phyloP scores from a whole-genome alignment of 2,113 vertebrate genomes.

The Petroica traversi region DNA sequence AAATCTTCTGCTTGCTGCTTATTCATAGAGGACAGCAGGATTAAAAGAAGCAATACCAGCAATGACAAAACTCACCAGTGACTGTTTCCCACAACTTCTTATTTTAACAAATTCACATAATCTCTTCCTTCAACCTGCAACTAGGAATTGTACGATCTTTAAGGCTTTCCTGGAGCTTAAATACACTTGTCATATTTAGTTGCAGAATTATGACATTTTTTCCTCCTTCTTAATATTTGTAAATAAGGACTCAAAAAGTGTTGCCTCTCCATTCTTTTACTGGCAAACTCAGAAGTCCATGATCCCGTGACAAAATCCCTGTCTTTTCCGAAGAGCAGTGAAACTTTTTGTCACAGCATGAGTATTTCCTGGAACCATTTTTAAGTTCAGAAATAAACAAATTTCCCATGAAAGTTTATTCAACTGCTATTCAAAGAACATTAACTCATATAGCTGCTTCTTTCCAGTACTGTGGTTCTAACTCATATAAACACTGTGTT shows the following conservation, averaged over 20 bases:
- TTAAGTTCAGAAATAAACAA: slow-evolving; percentile 48
- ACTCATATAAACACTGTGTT: slow-evolving; percentile 37
- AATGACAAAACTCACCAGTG: neutral
- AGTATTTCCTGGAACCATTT: slow-evolving; percentile 41
- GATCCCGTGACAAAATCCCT: neutral
- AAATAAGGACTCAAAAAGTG: neutral
- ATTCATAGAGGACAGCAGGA: neutral
- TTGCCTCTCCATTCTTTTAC: neutral
- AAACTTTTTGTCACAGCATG: neutral
- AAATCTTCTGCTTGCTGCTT: neutral
- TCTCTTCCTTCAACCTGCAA: neutral
- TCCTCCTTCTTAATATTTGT: neutral
- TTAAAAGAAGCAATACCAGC: neutral
- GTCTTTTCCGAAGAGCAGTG: neutral
- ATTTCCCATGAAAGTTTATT: slow-evolving; percentile 52
- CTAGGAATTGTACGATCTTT: neutral
- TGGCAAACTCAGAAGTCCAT: neutral
- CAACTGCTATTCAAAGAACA: slow-evolving; percentile 32
- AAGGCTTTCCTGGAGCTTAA: neutral
- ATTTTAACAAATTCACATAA: neutral
- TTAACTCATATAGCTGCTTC: slow-evolving; percentile 4
- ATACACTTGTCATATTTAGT: neutral
- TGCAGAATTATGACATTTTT: neutral
- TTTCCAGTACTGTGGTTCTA: slow-evolving; percentile 28
- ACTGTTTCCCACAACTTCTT: neutral